Conservation (phyloP, 2,113 vertebrate species). For the Bos taurus region DNA sequence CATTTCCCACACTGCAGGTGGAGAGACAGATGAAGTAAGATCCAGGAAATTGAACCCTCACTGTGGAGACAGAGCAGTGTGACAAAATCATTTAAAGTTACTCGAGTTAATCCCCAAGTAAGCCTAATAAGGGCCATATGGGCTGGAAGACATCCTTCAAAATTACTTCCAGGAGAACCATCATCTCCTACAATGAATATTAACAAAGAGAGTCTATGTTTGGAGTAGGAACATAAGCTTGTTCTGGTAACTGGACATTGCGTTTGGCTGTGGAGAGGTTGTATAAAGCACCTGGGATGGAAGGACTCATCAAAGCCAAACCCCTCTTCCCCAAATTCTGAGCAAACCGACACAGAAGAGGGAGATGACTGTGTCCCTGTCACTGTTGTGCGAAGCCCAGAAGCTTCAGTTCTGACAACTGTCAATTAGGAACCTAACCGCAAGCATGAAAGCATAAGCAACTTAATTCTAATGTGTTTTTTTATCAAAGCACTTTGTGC, state of each 20-base stretch:
- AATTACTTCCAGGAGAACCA: not conserved
- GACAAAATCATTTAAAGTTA: not conserved
- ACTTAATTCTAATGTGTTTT: not conserved
- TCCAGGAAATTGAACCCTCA: not conserved
- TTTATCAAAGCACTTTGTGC: not conserved
- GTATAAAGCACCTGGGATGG: not conserved
- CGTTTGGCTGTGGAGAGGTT: not conserved
- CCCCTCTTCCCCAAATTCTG: not conserved
- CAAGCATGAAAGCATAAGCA: not conserved
- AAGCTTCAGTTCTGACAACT: not conserved
- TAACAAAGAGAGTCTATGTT: not conserved
- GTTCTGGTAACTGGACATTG: not conserved
- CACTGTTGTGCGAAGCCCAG: not conserved
- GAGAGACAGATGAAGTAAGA: not conserved
- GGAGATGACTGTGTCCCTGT: not conserved
- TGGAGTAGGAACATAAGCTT: not conserved
- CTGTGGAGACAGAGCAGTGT: not conserved
- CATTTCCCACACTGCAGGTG: not conserved
- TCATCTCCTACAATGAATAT: not conserved
- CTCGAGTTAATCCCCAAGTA: not conserved
- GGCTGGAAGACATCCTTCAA: not conserved
- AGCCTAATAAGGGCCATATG: not conserved
- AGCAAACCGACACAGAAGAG: not conserved
- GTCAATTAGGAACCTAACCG: not conserved
- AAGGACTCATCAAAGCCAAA: not conserved